Evolutionary conservation across 1,140 invertebrate species (phyloP).

Genomic region (Plodia interpunctella): DNA sequence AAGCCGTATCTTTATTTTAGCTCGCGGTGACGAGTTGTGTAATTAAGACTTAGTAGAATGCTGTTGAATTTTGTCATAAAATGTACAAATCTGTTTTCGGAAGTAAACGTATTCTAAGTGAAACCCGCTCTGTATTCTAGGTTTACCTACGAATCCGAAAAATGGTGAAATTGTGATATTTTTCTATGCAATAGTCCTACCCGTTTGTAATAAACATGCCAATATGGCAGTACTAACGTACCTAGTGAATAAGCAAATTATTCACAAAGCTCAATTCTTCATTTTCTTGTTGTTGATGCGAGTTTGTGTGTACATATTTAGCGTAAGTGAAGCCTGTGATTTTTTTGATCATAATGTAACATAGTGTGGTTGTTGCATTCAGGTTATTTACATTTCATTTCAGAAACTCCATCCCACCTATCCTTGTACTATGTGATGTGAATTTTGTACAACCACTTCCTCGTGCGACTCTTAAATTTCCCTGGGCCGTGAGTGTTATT

Average conservation of each 20-base stretch:
- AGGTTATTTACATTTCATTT: slow-evolving; percentile 19
- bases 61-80: slow-evolving; percentile 75
- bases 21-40: slow-evolving; percentile 43
- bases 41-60: slow-evolving; percentile 73
- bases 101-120: slow-evolving; percentile 72
- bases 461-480: slow-evolving; percentile 24
- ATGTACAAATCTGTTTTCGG: slow-evolving; percentile 75
- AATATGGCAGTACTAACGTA: slow-evolving; percentile 42
- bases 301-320: slow-evolving; percentile 74
- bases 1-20: slow-evolving; percentile 57
- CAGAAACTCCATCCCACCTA: slow-evolving; percentile 13
- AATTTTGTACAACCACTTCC: slow-evolving; percentile 19
- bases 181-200: slow-evolving; percentile 51
- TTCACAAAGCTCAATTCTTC: slow-evolving; percentile 67
- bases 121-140: slow-evolving; percentile 68
- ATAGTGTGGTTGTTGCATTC: slow-evolving; percentile 43
- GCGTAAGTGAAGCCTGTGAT: slow-evolving; percentile 69
- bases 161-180: slow-evolving; percentile 74
- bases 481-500: slow-evolving; percentile 19
- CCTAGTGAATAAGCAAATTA: slow-evolving; percentile 49
- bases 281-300: slow-evolving; percentile 62
- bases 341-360: slow-evolving; percentile 55
- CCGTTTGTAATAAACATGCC: slow-evolving; percentile 39
- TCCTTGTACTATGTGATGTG: slow-evolving; percentile 17
- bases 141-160: slow-evolving; percentile 60